Conservation (phyloP, 1,140 invertebrate species). For the Papilio machaon region DNA sequence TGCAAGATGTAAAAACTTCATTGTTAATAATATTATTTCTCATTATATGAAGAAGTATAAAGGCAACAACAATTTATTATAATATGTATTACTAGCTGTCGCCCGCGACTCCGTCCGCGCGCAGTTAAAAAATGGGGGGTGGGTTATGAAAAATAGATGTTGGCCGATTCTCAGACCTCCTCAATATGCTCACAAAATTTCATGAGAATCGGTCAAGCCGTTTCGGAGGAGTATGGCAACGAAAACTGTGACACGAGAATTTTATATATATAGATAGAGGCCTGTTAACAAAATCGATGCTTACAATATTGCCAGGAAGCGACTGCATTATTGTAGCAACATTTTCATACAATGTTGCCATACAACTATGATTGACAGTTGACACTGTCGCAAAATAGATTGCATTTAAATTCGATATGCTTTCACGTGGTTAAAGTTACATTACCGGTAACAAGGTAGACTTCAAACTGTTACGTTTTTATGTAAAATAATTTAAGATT, state of each 20-base stretch:
- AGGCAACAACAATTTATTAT: background rate
- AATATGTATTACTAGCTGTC: no score
- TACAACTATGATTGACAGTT: slow-evolving; percentile 1
- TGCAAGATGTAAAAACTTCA: no score
- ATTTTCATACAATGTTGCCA: background rate
- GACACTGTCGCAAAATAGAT: background rate
- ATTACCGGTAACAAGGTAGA: slow-evolving; percentile 12
- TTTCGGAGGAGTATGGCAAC: no score
- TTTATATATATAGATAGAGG: no score
- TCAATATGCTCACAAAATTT: no score
- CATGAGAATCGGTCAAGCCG: no score
- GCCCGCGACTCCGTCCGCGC: no score
- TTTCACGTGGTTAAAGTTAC: slow-evolving; percentile 6
- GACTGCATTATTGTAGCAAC: background rate
- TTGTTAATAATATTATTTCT: no score
- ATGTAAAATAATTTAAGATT: background rate
- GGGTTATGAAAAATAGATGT: no score
- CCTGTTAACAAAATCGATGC: background rate
- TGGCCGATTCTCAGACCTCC: no score
- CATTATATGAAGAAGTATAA: background rate
- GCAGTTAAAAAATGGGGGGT: no score
- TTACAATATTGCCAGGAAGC: background rate
- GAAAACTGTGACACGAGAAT: no score
- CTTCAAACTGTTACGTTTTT: background rate
- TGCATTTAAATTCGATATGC: slow-evolving; percentile 7